phyloP scores from a whole-genome alignment of 2,797 vertebrate species.

The Micromesistius poutassou region DNA sequence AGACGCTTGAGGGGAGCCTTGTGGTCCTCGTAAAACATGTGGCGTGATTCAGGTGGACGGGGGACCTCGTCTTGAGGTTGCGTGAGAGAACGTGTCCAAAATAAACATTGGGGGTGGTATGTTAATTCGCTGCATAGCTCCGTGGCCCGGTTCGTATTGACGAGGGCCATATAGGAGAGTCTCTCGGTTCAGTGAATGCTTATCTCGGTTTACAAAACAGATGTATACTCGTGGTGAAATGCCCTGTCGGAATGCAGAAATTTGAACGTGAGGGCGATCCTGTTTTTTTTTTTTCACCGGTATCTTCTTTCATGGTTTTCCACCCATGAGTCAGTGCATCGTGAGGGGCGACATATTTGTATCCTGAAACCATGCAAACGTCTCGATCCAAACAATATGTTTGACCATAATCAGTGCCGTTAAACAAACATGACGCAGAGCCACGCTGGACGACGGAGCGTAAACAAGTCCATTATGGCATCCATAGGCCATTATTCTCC shows the following conservation, averaged over 20 bases:
- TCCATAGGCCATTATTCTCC: conserved; percentile 31
- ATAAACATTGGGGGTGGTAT: neutral
- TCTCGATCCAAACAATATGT: conserved; percentile 38
- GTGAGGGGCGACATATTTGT: conserved; percentile 27
- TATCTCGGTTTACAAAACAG: neutral
- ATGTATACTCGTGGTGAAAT: neutral
- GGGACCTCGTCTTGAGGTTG: neutral
- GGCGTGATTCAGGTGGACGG: neutral
- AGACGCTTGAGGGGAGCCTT: neutral
- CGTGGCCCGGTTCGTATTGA: conserved; percentile 12
- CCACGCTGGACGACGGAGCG: conserved; percentile 38
- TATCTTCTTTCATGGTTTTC: conserved; percentile 24
- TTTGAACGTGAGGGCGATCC: neutral
- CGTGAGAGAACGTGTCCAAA: neutral
- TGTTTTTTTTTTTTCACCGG: neutral
- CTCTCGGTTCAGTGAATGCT: neutral
- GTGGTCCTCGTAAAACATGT: neutral
- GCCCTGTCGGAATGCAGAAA: conserved; percentile 30
- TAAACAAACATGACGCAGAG: conserved; percentile 49
- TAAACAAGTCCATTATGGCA: conserved; percentile 45
- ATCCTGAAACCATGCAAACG: conserved; percentile 31
- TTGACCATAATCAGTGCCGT: conserved; percentile 28
- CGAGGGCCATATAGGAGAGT: neutral
- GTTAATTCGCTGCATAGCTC: neutral
- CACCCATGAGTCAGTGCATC: conserved; percentile 16